These are phyloP conservation scores for Serrognathus titanus DNA, from an alignment of 2,888 invertebrate genomes.

Conservation along the genomic window DNA sequence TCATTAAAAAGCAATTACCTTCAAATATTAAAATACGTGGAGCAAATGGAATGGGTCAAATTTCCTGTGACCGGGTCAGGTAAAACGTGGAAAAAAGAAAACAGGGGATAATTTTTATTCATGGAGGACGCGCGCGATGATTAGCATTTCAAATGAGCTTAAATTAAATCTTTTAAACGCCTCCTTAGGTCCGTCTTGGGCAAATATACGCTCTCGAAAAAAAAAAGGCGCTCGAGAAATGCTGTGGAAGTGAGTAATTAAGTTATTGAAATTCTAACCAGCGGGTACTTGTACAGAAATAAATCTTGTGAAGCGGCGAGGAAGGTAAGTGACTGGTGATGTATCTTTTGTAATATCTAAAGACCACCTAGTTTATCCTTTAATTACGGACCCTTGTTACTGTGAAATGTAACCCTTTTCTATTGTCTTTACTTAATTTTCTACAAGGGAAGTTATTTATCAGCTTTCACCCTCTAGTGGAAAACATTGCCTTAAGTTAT, in stretches of 20 bases:
- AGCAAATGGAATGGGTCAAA: neutral
- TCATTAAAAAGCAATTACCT: neutral
- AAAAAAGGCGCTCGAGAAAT: no score
- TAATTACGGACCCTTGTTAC: slow-evolving; percentile 20
- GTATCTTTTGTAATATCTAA: slow-evolving; percentile 19
- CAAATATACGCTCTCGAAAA: no score
- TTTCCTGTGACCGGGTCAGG: neutral
- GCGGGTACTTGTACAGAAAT: no score
- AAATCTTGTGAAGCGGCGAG: no score
- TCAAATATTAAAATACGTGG: neutral
- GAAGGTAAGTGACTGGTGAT: slow-evolving; percentile 14
- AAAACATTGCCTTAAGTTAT: no score
- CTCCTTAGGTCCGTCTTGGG: slow-evolving; percentile 2
- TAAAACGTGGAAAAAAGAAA: slow-evolving; percentile 16
- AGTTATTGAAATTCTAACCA: no score
- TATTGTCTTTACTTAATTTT: slow-evolving; percentile 20
- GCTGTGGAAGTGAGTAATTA: no score
- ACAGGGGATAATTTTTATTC: slow-evolving; percentile 22
- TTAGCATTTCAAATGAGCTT: slow-evolving; percentile 24
- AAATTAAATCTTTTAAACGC: slow-evolving; percentile 19
- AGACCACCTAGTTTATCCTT: slow-evolving; percentile 18
- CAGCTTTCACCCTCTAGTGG: neutral
- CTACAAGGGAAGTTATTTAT: slow-evolving; percentile 8
- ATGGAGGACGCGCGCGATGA: slow-evolving; percentile 17
- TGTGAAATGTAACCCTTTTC: slow-evolving; percentile 17